Evolutionary conservation across 2,113 vertebrate genomes (phyloP).

Genomic region (Actenoides lindsayi): DNA sequence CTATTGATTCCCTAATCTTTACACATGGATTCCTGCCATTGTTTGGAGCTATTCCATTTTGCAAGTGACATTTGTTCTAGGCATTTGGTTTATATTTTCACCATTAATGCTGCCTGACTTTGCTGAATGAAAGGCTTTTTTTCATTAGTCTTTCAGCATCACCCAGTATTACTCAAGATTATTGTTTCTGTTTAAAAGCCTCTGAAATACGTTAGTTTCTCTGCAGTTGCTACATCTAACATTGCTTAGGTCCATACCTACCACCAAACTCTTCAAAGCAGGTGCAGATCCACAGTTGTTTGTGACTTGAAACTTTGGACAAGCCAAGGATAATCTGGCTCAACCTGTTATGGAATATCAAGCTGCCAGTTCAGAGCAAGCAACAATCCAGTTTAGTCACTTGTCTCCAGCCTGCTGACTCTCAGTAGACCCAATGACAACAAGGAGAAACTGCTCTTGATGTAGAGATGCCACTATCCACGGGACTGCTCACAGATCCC

Average conservation of each 20-base stretch:
- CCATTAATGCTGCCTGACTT: not conserved
- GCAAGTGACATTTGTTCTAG: not conserved
- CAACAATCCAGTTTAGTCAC: not conserved
- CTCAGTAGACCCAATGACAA: not conserved
- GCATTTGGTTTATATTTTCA: not conserved
- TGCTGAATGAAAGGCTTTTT: not conserved
- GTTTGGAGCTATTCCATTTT: not conserved
- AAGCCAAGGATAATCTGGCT: not conserved
- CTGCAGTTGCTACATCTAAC: not conserved
- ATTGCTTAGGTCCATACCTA: not conserved
- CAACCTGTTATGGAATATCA: not conserved
- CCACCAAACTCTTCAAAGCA: not conserved
- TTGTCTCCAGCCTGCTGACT: fast-evolving
- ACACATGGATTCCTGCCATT: not conserved
- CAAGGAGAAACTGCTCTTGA: not conserved
- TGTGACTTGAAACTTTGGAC: not conserved
- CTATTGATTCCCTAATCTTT: not conserved
- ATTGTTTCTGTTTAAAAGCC: not conserved
- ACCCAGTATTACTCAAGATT: not conserved
- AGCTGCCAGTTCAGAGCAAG: not conserved
- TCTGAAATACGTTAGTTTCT: not conserved
- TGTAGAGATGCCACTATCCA: not conserved
- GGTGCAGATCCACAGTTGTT: not conserved
- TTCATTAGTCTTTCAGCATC: not conserved
- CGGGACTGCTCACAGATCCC: not conserved